These are phyloP conservation scores for Strix aluco DNA, from an alignment of 2,113 vertebrate species.

Conservation along the genomic window DNA sequence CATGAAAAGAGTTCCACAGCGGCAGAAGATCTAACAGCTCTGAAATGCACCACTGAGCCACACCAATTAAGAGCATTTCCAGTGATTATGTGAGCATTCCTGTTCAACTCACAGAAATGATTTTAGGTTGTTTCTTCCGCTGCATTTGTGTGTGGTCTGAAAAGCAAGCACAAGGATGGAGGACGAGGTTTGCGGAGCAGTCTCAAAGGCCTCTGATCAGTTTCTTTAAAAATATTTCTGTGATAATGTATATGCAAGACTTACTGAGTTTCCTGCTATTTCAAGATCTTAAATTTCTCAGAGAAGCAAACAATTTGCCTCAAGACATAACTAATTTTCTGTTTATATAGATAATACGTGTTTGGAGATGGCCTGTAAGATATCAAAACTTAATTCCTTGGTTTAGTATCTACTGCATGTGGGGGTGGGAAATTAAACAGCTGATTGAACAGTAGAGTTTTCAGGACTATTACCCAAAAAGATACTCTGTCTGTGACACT, in stretches of 20 bases:
- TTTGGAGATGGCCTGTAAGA: background rate
- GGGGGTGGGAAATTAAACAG: background rate
- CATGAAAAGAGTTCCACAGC: slow-evolving; percentile 24
- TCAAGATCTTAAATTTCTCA: background rate
- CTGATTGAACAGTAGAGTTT: background rate
- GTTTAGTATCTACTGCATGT: background rate
- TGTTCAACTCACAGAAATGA: slow-evolving; percentile 1
- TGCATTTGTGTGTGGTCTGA: slow-evolving; percentile 19
- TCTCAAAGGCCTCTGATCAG: background rate
- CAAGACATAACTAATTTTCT: background rate
- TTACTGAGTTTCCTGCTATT: background rate
- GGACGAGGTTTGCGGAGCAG: background rate
- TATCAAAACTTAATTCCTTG: background rate
- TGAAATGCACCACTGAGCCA: slow-evolving; percentile 27
- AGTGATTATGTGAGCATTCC: slow-evolving; percentile 27
- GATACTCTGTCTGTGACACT: background rate
- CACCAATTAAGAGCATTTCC: slow-evolving; percentile 58
- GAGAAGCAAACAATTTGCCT: background rate
- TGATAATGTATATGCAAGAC: background rate
- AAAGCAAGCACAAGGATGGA: background rate
- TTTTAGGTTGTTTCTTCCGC: background rate
- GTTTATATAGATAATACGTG: background rate
- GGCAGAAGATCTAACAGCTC: slow-evolving; percentile 34
- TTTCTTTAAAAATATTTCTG: background rate
- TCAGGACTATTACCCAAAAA: background rate